These are phyloP conservation scores for Mimachlamys varia DNA, from an alignment of 2,888 invertebrate genomes.

Conservation along the genomic window DNA sequence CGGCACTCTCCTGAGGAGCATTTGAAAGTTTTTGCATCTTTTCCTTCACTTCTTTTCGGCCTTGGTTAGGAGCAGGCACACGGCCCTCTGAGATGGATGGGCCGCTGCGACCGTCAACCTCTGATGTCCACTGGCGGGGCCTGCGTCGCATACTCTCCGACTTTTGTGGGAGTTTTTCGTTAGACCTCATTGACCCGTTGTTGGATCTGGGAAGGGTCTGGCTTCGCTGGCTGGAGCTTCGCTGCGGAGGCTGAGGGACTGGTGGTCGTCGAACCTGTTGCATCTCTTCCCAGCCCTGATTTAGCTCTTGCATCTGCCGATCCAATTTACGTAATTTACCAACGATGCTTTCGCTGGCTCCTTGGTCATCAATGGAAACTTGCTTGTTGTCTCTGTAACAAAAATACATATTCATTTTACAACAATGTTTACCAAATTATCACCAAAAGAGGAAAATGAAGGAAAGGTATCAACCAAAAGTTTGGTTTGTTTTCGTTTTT, in stretches of 20 bases:
- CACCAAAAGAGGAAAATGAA: no score
- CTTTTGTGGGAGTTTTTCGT: not conserved
- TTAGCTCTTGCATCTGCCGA: constrained; percentile 70
- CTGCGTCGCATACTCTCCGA: not conserved
- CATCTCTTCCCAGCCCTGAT: constrained; percentile 74
- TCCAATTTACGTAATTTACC: constrained; percentile 73
- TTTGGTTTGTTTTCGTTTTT: no score
- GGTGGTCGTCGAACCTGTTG: constrained; percentile 64
- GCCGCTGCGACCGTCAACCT: constrained; percentile 11
- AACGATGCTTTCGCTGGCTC: constrained; percentile 71
- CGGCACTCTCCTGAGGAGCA: not conserved
- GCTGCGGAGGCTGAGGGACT: constrained; percentile 51
- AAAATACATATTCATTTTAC: not conserved
- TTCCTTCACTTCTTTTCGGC: constrained; percentile 13
- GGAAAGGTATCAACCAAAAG: no score
- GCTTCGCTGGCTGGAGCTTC: constrained; percentile 1
- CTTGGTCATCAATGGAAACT: constrained; percentile 71
- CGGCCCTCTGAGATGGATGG: not conserved
- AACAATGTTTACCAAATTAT: not conserved
- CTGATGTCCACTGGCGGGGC: constrained; percentile 36
- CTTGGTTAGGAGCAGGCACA: not conserved
- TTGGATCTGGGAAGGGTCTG: constrained; percentile 34
- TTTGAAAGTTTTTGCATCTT: constrained; percentile 17
- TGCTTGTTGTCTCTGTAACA: constrained; percentile 18
- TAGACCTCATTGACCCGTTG: not conserved